Percentiles rank a stretch among this genome's conserved stretches.
These are phyloP conservation scores for Yponomeuta sedellus DNA, from an alignment of 2,888 invertebrate species.

Conservation along the genomic window DNA sequence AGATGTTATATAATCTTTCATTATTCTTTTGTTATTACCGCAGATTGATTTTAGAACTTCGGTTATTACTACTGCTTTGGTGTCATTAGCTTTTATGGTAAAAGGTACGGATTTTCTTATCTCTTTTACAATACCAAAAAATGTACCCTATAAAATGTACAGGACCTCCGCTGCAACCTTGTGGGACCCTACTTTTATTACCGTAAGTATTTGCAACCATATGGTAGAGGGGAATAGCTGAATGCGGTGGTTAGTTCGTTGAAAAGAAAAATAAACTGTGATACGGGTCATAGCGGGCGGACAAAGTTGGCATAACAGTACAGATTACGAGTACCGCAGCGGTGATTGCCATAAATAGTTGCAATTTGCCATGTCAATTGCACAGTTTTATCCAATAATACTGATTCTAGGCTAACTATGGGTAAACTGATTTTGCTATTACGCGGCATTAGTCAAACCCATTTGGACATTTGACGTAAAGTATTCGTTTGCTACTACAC, in stretches of 20 bases:
- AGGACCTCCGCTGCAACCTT: background rate
- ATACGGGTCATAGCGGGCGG: slow-evolving; percentile 22
- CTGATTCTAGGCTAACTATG: slow-evolving; percentile 28
- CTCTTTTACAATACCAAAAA: too few species aligned
- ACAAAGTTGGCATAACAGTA: slow-evolving; percentile 31
- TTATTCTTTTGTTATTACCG: slow-evolving; percentile 6
- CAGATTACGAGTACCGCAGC: slow-evolving; percentile 19
- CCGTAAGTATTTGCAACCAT: slow-evolving; percentile 1
- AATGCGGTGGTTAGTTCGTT: slow-evolving; percentile 2
- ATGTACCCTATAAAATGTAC: background rate
- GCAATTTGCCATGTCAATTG: slow-evolving; percentile 48
- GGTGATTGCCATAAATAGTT: slow-evolving; percentile 43
- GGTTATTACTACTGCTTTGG: slow-evolving; percentile 3
- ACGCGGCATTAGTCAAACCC: slow-evolving; percentile 21
- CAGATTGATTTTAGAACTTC: slow-evolving; percentile 3
- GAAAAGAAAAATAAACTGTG: slow-evolving; percentile 2
- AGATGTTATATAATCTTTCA: slow-evolving; percentile 15
- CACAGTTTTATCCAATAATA: slow-evolving; percentile 29
- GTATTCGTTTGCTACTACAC: too few species aligned
- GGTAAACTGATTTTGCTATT: slow-evolving; percentile 23
- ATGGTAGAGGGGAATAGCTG: background rate
- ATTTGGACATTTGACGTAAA: background rate
- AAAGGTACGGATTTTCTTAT: too few species aligned
- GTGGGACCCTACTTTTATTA: background rate
- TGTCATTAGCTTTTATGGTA: background rate